Evolutionary conservation across 2,888 invertebrate genomes (phyloP), one percentile per base, ranked within the genome.

Genomic region (Xestia rhomboidea): DNA sequence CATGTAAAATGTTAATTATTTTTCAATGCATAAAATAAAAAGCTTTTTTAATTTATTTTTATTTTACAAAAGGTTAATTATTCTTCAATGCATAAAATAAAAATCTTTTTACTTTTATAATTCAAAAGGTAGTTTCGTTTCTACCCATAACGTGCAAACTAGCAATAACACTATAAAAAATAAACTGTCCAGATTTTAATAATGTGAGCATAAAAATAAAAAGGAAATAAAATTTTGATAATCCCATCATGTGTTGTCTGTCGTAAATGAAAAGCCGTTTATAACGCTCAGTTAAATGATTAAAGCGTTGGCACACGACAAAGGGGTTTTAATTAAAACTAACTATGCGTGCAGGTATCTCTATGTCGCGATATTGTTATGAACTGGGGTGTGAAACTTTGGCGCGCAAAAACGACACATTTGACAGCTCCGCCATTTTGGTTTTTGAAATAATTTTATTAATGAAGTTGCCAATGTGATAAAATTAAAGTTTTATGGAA

Each of bases 321-420:
- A 87, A 85, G 83, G 62, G 62, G 63, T 27, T 87, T 87, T 85
- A 88, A 87, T 87, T 83, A 88, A 87, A 87, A 79, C 68, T 73
- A 85, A 84, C 85, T 78, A 84, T 82, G 77, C 76, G 72, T 77
- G 79, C 76, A 84, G 84, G 78, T 88, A 82, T 87, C 67, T 72
- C 73, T 73, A 68, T 41, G 72, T 66, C 60, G 68, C 46, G 69
- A 73, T 87, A 77, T 79, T 79, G 74, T 84, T 72, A 69, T 75
- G 68, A 73, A 68, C 72, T 73, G 79, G 73, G 66, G 66, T 51
- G 66, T 51, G 34, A 68, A 73, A 77, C 76, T 76, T 79, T 79
- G 75, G 75, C 84, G 74, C 64, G 66, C 60, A 62, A 72, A 82
- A 89, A 82, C 74, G 71, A 76, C 78, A 77, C 49, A 44, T 80